Evolutionary conservation across 2,888 invertebrate species (phyloP).

Genomic region (Smittia aterrima): DNA sequence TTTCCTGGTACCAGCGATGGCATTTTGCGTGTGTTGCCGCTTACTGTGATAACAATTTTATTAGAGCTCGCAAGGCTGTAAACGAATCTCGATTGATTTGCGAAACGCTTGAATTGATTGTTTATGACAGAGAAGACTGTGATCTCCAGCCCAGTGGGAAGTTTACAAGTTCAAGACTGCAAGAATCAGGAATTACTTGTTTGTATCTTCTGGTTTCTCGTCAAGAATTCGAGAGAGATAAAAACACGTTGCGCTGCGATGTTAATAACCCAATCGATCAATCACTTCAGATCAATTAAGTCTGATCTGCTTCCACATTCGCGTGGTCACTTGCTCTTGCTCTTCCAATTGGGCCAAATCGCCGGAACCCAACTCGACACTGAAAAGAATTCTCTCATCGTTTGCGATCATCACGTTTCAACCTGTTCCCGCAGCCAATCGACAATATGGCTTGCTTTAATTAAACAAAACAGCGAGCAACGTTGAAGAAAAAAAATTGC

Average conservation of each 20-base stretch:
- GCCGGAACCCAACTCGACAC: neutral
- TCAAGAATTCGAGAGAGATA: neutral
- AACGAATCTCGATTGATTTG: neutral
- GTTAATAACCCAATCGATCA: neutral
- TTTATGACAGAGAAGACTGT: neutral
- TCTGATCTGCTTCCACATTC: neutral
- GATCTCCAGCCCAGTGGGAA: neutral
- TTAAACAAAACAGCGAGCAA: neutral
- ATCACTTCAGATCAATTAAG: neutral
- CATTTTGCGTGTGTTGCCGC: neutral
- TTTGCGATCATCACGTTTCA: neutral
- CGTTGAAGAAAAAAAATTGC: neutral
- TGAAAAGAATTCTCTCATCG: neutral
- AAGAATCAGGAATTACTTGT: neutral
- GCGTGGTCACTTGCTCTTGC: neutral
- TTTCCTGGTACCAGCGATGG: neutral
- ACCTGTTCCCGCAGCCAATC: neutral
- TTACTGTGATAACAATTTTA: neutral
- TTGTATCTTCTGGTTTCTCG: neutral
- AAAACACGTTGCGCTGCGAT: neutral
- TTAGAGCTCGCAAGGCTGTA: neutral
- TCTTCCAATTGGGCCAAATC: neutral
- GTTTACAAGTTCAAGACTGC: slow-evolving; percentile 7
- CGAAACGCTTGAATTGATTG: neutral
- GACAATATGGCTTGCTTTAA: slow-evolving; percentile 8